A percentile compares a stretch with the other conserved stretches of the same genome.
These are phyloP conservation scores for Pammene fasciana DNA, from an alignment of 2,888 invertebrate genomes.

Conservation along the genomic window DNA sequence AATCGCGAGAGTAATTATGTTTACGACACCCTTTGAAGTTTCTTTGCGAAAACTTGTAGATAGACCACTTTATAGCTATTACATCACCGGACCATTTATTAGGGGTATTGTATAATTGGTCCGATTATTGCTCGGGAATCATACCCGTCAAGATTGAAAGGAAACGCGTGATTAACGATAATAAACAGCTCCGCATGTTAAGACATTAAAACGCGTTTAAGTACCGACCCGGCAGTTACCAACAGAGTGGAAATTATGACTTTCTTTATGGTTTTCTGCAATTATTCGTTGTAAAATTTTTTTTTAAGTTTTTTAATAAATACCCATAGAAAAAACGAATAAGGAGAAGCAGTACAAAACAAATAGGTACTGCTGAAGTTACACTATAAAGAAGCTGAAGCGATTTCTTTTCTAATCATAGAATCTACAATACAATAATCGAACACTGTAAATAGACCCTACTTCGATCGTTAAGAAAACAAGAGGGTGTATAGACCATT, in stretches of 20 bases:
- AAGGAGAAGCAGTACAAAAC: too few relatives aligned
- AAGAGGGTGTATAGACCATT: too few relatives aligned
- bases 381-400: too few relatives aligned
- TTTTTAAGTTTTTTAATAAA: background rate
- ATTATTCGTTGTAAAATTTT: background rate
- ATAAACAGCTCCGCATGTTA: constrained; percentile 22
- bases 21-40: background rate
- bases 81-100: constrained; percentile 16
- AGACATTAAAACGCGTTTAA: constrained; percentile 18
- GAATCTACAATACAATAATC: too few relatives aligned
- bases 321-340: too few relatives aligned
- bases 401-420: too few relatives aligned
- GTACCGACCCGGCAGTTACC: constrained; percentile 2
- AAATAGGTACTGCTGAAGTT: too few relatives aligned
- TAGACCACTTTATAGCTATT: constrained; percentile 12
- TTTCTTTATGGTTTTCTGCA: background rate
- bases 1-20: constrained; percentile 1
- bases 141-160: constrained; percentile 16
- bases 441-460: too few relatives aligned
- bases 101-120: constrained; percentile 23
- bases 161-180: constrained; percentile 25
- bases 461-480: too few relatives aligned
- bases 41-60: constrained; percentile 10
- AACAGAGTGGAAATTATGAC: constrained; percentile 3
- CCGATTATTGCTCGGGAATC: constrained; percentile 16